Evolutionary conservation across 2,888 invertebrate genomes (phyloP), one percentile per base, ranked within the genome.

Genomic region (Saturnia japonica): DNA sequence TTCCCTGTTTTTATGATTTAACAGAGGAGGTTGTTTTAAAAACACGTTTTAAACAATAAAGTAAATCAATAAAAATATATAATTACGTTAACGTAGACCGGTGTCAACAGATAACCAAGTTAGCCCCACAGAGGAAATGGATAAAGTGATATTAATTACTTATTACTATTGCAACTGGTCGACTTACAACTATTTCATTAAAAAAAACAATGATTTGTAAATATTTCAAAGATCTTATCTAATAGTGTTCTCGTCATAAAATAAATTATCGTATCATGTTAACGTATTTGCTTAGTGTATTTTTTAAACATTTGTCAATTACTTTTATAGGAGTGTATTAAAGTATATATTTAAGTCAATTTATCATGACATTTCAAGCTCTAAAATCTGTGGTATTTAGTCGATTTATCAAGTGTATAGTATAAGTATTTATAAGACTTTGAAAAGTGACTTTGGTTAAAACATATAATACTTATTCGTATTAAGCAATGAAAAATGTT

Each of bases 1-100:
- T 78, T 81, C 83, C 85, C 83, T 81, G 79, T 80, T 60, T 86
- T 88, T 84, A 87, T 88, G 87, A 89, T 90, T 90, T 90, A 82
- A 78, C 80, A 72, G 74, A 71, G 76, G 73, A 47, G 72, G 73
- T 78, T 80, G 77, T n/a, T n/a, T n/a, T n/a, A n/a, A n/a, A 71
- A 74, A 79, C 57, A 60, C 1, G 28, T 28, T 60, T 14, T 60
- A 3, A 25, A 14, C 25, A 25, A 60, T 28, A 54, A 1, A 54
- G 9, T 11, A 22, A 54, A 9, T 8, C 0, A 22, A 22, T 54
- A 1, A n/a, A 22, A 9, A n/a, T 51, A 14, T 57, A 57, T 14
- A 57, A 16, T 14, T 60, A 60, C 12, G 4, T 54, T 11, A n/a
- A 54, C 7, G n/a, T 22, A 47, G 47, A 7, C n/a, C n/a, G n/a